phyloP scores from a whole-genome alignment of 1,140 invertebrate species.

The Heliconius eleuchia region DNA sequence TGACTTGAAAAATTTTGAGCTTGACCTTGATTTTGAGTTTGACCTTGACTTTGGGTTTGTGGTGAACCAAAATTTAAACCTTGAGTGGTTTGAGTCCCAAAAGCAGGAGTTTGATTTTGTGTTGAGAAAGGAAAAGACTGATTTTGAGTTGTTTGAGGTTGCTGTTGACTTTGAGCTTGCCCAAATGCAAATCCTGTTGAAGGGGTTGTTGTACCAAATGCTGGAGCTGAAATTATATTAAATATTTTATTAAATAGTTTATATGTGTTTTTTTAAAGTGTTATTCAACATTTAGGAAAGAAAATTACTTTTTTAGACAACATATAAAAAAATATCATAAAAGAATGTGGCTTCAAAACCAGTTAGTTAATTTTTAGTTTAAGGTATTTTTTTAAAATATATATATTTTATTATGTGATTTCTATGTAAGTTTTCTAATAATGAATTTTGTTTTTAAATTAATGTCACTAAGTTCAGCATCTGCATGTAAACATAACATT shows the following conservation, averaged over 20 bases:
- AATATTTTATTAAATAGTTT: not conserved
- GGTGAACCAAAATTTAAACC: slow-evolving; percentile 9
- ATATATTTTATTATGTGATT: too few relatives aligned
- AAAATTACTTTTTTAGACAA: too few relatives aligned
- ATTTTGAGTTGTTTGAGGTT: slow-evolving; percentile 21
- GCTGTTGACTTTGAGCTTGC: slow-evolving; percentile 13
- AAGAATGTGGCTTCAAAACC: too few relatives aligned
- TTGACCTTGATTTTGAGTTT: not conserved
- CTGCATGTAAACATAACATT: too few relatives aligned
- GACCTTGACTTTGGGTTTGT: not conserved
- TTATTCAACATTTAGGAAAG: not conserved
- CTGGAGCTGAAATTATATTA: slow-evolving; percentile 24
- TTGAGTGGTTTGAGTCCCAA: slow-evolving; percentile 25
- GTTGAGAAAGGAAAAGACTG: slow-evolving; percentile 2
- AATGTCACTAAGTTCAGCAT: too few relatives aligned
- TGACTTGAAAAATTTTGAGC: not conserved
- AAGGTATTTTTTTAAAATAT: too few relatives aligned
- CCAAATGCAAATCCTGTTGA: not conserved
- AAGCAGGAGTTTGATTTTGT: slow-evolving; percentile 22
- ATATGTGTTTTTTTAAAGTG: not conserved
- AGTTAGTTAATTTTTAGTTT: too few relatives aligned
- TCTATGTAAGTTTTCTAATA: too few relatives aligned
- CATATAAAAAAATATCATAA: too few relatives aligned
- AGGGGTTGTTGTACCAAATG: slow-evolving; percentile 31
- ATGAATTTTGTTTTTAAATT: too few relatives aligned